Conservation (phyloP, 1,140 invertebrate genomes). For the Cephus cinctus region DNA sequence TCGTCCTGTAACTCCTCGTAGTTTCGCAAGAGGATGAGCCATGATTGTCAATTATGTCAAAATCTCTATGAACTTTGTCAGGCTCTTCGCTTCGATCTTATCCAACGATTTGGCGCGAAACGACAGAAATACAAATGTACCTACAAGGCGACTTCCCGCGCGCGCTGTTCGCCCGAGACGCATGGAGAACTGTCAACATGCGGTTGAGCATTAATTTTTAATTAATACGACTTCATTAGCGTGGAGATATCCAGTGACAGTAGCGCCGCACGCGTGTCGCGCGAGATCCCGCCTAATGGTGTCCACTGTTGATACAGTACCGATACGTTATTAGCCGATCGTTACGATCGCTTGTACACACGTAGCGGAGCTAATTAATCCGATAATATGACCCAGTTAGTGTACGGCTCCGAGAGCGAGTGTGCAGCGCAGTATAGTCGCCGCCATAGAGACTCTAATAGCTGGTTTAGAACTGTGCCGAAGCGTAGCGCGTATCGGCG, state of each 20-base stretch:
- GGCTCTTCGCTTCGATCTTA: too few relatives aligned
- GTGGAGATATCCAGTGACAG: constrained; percentile 9
- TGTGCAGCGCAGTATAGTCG: neutral
- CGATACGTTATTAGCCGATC: too few relatives aligned
- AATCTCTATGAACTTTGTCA: too few relatives aligned
- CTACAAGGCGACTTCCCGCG: too few relatives aligned
- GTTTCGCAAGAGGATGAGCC: too few relatives aligned
- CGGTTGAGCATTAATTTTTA: constrained; percentile 25
- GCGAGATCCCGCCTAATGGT: constrained; percentile 14
- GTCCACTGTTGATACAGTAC: constrained; percentile 2
- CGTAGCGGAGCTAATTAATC: constrained; percentile 37
- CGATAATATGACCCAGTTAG: constrained; percentile 33
- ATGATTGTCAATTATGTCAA: too few relatives aligned
- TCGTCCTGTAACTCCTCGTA: too few relatives aligned
- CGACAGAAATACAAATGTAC: too few relatives aligned
- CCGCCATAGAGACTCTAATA: neutral
- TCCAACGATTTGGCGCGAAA: too few relatives aligned
- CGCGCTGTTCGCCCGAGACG: too few relatives aligned
- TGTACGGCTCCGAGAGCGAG: neutral
- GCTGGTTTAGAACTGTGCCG: neutral
- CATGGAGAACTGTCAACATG: too few relatives aligned
- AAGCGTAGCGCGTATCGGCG: too few relatives aligned
- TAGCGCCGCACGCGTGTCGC: constrained; percentile 15
- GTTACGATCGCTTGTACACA: constrained; percentile 13
- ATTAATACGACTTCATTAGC: constrained; percentile 36